Percentiles rank a stretch among this genome's conserved stretches.
These are phyloP conservation scores for Apodemia hepburni DNA, from an alignment of 2,888 invertebrate genomes.

Conservation along the genomic window DNA sequence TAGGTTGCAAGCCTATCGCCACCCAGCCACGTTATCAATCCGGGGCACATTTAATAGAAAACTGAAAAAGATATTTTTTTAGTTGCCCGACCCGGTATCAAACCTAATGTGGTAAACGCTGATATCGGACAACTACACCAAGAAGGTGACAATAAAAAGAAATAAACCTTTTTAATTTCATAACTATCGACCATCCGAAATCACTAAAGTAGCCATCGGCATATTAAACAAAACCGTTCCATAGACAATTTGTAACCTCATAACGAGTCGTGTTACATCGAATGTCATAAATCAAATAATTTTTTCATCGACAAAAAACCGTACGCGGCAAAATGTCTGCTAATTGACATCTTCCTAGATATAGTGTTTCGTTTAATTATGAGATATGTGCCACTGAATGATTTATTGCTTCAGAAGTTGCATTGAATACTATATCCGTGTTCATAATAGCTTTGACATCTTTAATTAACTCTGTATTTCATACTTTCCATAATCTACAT, in stretches of 20 bases:
- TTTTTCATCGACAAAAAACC: constrained; percentile 52
- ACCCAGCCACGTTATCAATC: too few relatives aligned
- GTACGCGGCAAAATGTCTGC: constrained; percentile 63
- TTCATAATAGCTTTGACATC: constrained; percentile 2
- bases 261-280: constrained; percentile 65
- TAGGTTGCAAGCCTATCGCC: too few relatives aligned
- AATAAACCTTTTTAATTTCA: background rate
- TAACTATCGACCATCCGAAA: constrained; percentile 19
- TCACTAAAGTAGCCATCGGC: constrained; percentile 28
- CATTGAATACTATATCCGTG: constrained; percentile 4
- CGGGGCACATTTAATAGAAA: too few relatives aligned
- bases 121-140: too few relatives aligned
- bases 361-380: constrained; percentile 41
- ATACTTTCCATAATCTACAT: background rate
- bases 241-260: constrained; percentile 71
- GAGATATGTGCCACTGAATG: constrained; percentile 31
- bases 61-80: too few relatives aligned
- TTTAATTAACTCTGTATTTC: background rate
- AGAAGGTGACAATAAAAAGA: too few relatives aligned
- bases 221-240: constrained; percentile 43
- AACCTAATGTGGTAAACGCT: too few relatives aligned
- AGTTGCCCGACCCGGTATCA: too few relatives aligned
- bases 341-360: constrained; percentile 76
- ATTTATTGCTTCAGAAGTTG: constrained; percentile 30
- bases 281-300: constrained; percentile 67